These are phyloP conservation scores for Premnoplex brunnescens DNA, from an alignment of 2,797 vertebrate species.

Conservation along the genomic window DNA sequence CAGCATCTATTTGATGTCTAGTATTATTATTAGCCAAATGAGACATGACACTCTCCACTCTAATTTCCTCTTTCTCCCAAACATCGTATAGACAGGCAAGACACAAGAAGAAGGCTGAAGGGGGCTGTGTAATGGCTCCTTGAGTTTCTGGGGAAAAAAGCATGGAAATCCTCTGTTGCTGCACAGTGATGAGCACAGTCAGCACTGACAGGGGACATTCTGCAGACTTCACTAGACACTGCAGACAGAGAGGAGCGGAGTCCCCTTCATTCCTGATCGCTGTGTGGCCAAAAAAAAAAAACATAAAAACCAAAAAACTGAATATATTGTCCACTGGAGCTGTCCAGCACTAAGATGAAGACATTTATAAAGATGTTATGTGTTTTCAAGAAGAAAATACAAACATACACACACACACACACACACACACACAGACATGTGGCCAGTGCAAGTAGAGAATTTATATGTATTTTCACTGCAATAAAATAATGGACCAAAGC, in stretches of 20 bases:
- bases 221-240: not conserved
- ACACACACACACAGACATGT: rapidly evolving
- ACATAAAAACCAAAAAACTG: no score
- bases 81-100: not conserved
- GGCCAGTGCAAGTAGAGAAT: not conserved
- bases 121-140: not conserved
- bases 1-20: not conserved
- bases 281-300: not conserved
- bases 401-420: no score
- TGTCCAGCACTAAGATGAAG: not conserved
- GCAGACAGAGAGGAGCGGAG: not conserved
- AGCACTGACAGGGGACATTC: not conserved
- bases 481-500: not conserved
- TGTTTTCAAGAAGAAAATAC: not conserved
- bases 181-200: not conserved
- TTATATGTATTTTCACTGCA: not conserved
- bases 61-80: not conserved
- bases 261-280: not conserved
- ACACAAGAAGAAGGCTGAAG: not conserved
- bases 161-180: not conserved
- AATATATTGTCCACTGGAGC: not conserved
- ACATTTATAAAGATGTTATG: not conserved
- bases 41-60: not conserved
- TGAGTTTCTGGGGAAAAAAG: not conserved
- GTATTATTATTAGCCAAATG: not conserved